Evolutionary conservation across 2,113 vertebrate species (phyloP).

Genomic region (Oriolus oriolus): DNA sequence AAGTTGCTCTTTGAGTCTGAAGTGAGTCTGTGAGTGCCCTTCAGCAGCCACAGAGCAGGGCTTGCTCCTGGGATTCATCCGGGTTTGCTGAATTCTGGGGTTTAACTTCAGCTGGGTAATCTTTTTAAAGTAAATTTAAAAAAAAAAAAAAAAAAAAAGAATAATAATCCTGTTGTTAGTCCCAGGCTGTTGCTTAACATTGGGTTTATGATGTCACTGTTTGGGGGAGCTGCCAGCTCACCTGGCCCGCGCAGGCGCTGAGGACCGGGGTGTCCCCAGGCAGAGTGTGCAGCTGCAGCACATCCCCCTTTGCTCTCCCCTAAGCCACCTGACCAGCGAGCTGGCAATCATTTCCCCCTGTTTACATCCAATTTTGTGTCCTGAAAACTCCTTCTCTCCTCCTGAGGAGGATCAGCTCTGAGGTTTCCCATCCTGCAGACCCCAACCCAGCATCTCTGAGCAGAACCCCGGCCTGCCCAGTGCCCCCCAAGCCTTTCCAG

Average conservation of each 20-base stretch:
- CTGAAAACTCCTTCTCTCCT: background rate
- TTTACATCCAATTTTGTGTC: background rate
- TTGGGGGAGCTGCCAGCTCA: background rate
- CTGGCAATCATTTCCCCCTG: background rate
- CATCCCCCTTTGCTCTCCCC: background rate
- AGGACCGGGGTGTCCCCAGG: rapidly evolving
- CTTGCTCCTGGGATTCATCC: background rate
- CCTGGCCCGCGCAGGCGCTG: background rate
- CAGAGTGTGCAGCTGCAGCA: background rate
- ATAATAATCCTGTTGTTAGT: background rate
- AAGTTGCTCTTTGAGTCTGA: background rate
- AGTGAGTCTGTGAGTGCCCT: background rate
- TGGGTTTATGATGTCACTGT: background rate
- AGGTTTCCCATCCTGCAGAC: background rate
- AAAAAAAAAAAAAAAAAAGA: background rate
- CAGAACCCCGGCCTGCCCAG: background rate
- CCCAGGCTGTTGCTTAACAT: background rate
- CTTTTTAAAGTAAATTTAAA: background rate
- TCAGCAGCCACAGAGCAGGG: background rate
- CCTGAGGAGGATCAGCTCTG: background rate
- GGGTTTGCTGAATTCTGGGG: background rate
- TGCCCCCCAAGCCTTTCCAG: background rate
- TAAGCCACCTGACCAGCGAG: background rate
- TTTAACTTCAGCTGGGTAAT: background rate
- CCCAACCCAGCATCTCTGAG: background rate